Evolutionary conservation across 2,797 vertebrate genomes (phyloP), one percentile per base, ranked within the genome.

Genomic region (Yasuhikotakia modesta): DNA sequence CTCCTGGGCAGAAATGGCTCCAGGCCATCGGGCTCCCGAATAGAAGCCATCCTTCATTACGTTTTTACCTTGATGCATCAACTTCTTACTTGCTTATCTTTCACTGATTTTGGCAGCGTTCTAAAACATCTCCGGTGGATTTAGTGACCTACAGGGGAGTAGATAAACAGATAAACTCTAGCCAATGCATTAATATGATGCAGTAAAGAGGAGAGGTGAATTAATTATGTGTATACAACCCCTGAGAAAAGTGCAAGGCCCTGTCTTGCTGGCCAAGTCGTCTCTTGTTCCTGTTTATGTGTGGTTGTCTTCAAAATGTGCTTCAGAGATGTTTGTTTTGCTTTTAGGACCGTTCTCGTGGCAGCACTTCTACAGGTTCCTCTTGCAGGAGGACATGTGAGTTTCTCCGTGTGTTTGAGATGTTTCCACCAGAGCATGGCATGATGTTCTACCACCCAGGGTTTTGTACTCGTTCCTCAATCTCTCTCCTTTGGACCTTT

Each of bases 341-440:
- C 86, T 91, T 91, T 81, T 90, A 93, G 91, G 90, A 87, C 86
- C 84, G 87, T 86, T 87, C 87, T 86, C 90, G 89, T n/a, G 87
- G 88, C 87, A 88, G 88, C 80, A 1, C 50, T 30, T 17, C 79
- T n/a, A 43, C 65, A 81, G 82, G 90, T 82, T 90, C 89, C 52
- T 89, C 91, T 89, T 88, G 88, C 90, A 92, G 90, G 90, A 91
- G 88, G 80, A 85, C 88, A 81, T 91, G 92, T 91, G 90, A 92
- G 91, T 93, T 77, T 63, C 17, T 6, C 7, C 1, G 35, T 39
- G 21, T 72, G 53, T 67, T 58, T 58, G 75, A 79, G 58, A 72
- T 76, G 68, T 48, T 78, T 82, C 58, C 70, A 73, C 69, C 17
- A 32, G 76, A 73, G 74, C 81, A 79, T 83, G 79, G 72, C 76